Percentiles rank a stretch among this genome's conserved stretches.
Conservation (phyloP, 1,140 invertebrate genomes). For the Lepidotrigona ventralis region DNA sequence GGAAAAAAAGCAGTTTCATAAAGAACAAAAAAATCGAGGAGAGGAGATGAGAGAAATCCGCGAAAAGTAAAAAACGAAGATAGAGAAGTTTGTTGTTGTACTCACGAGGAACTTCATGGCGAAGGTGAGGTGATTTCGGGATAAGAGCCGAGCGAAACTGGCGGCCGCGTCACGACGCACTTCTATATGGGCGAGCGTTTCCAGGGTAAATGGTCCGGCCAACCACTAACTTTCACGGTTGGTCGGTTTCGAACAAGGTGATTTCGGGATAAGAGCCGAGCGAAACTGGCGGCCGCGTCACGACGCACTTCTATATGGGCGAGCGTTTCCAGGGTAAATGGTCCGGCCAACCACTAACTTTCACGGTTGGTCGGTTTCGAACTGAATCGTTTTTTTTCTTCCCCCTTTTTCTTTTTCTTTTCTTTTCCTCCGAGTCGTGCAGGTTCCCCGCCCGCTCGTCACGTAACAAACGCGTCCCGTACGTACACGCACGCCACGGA, state of each 20-base stretch:
- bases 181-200: conserved; percentile 77
- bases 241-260: conserved; percentile 65
- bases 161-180: conserved; percentile 68
- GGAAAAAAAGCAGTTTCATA: no score
- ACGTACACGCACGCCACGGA: conserved; percentile 61
- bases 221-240: conserved; percentile 70
- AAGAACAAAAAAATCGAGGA: no score
- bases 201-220: conserved; percentile 49
- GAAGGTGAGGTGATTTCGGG: conserved; percentile 69
- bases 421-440: conserved; percentile 14
- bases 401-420: no score
- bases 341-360: conserved; percentile 65
- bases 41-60: not conserved
- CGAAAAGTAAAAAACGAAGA: not conserved
- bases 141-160: conserved; percentile 74
- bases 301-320: conserved; percentile 78
- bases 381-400: conserved; percentile 61
- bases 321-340: conserved; percentile 54
- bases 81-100: conserved; percentile 29
- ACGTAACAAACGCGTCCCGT: conserved; percentile 48
- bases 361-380: conserved; percentile 68
- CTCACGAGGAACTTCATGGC: conserved; percentile 76
- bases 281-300: conserved; percentile 73
- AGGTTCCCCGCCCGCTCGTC: conserved; percentile 29
- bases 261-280: conserved; percentile 70